Conservation (phyloP, 2,113 vertebrate genomes). For the Onychostoma macrolepis region DNA sequence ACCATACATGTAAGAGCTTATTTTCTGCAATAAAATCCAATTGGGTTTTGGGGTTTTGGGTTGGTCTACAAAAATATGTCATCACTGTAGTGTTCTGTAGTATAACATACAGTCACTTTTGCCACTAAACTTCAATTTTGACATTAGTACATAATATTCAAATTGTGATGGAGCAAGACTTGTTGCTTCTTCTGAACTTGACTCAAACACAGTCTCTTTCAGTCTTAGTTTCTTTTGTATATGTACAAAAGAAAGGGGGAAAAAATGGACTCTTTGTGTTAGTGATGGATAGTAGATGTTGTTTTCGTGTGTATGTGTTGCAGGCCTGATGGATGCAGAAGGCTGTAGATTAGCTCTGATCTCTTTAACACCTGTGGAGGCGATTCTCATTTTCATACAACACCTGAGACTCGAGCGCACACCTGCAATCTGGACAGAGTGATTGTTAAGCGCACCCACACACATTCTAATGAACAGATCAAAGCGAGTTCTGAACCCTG, state of each 20-base stretch:
- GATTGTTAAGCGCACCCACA: slow-evolving; percentile 30
- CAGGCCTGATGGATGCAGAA: slow-evolving; percentile 15
- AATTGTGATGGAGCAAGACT: neutral
- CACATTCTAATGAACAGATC: slow-evolving; percentile 48
- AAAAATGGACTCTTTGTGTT: neutral
- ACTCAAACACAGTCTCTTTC: neutral
- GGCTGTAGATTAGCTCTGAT: slow-evolving; percentile 42
- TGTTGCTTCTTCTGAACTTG: neutral
- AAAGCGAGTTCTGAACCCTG: slow-evolving; percentile 37
- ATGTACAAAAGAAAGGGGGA: neutral
- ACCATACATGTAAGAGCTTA: neutral
- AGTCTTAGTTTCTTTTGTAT: neutral
- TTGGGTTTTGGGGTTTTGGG: neutral
- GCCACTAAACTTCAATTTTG: neutral
- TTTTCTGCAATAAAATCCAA: too few relatives aligned
- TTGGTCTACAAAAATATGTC: neutral
- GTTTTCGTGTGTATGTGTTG: slow-evolving; percentile 50
- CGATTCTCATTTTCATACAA: slow-evolving; percentile 47
- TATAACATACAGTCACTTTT: neutral
- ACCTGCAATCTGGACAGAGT: slow-evolving; percentile 14
- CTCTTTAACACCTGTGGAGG: slow-evolving; percentile 28
- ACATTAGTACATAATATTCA: neutral
- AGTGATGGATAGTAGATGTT: neutral
- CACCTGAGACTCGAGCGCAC: slow-evolving; percentile 42
- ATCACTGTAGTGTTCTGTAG: too few relatives aligned